These are phyloP conservation scores for Oligia latruncula DNA, from an alignment of 2,888 invertebrate species.

Conservation along the genomic window DNA sequence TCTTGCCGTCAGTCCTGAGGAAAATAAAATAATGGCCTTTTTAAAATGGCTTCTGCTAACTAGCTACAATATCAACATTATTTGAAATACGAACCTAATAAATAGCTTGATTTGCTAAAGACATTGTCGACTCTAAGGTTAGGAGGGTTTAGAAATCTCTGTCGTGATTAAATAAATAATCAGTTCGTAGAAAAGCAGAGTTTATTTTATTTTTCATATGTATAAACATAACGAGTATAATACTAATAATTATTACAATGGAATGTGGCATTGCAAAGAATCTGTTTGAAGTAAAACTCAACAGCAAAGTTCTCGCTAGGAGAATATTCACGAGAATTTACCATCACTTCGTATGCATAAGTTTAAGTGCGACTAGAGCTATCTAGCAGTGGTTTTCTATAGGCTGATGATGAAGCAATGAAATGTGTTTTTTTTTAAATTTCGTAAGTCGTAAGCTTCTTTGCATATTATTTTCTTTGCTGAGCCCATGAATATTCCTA, in stretches of 20 bases:
- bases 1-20: conserved; percentile 67
- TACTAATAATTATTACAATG: neutral
- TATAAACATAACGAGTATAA: neutral
- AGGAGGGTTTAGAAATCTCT: neutral
- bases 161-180: neutral
- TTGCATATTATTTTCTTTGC: neutral
- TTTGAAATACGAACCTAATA: conserved; percentile 24
- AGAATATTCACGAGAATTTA: too few species aligned
- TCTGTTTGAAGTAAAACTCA: neutral
- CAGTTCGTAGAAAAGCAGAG: neutral
- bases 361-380: neutral
- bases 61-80: conserved; percentile 3
- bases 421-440: neutral
- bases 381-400: neutral
- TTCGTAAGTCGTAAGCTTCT: neutral
- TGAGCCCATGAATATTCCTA: neutral
- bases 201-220: conserved; percentile 21
- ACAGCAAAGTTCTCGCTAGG: neutral
- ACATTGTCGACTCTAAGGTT: neutral
- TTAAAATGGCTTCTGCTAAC: conserved; percentile 50
- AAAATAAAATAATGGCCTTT: conserved; percentile 65
- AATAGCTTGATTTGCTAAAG: neutral
- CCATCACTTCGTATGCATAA: neutral
- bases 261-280: neutral
- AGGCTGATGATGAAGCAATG: neutral